A percentile compares a stretch with the other conserved stretches of the same genome.
These are phyloP conservation scores for Sapajus apella DNA, from an alignment of 2,113 vertebrate species.

Conservation along the genomic window DNA sequence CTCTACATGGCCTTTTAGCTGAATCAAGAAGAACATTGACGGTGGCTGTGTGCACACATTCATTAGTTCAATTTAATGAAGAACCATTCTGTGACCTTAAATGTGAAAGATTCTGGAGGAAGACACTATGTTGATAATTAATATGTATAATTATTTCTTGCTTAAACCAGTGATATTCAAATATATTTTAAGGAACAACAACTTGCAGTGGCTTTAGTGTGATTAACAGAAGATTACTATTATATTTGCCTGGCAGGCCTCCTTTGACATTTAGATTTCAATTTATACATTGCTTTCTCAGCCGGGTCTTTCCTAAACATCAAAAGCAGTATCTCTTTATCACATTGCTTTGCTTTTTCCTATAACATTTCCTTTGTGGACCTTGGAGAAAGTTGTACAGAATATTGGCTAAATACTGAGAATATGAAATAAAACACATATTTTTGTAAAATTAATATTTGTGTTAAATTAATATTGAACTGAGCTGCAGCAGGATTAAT, in stretches of 20 bases:
- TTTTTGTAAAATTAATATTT: not conserved
- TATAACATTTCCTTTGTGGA: not conserved
- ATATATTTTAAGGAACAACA: not conserved
- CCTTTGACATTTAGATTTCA: not conserved
- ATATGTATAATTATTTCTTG: not conserved
- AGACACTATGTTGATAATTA: not conserved
- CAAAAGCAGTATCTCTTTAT: not conserved
- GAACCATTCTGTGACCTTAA: not conserved
- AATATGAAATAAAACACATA: not conserved
- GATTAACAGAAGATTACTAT: not conserved
- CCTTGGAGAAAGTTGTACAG: not conserved
- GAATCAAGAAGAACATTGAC: not conserved
- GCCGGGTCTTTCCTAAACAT: not conserved
- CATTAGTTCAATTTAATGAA: not conserved
- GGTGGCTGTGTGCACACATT: not conserved
- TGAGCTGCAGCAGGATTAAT: not conserved
- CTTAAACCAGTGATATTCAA: not conserved
- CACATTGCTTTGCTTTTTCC: not conserved
- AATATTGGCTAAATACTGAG: not conserved
- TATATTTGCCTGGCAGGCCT: not conserved
- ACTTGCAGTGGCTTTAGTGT: not conserved
- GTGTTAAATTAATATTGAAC: not conserved
- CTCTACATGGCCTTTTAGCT: not conserved
- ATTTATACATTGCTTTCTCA: not conserved
- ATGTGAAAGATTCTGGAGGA: not conserved